phyloP scores from a whole-genome alignment of 2,113 vertebrate species.

The Cynocephalus volans region DNA sequence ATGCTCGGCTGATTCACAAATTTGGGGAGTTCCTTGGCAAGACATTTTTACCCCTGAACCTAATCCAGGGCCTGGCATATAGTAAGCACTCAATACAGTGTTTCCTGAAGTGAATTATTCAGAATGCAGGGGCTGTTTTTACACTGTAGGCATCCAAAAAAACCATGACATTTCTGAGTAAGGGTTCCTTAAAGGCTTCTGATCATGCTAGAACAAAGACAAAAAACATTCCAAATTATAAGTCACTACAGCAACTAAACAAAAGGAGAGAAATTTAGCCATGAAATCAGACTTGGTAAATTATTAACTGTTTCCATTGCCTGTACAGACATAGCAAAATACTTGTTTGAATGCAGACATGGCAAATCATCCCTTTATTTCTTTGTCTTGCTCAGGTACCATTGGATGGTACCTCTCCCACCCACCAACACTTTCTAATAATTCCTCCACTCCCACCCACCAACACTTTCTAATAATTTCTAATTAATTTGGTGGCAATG shows the following conservation, averaged over 20 bases:
- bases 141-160: not conserved
- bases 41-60: not conserved
- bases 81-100: not conserved
- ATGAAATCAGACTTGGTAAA: not conserved
- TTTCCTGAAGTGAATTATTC: constrained; percentile 47
- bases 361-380: not conserved
- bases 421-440: not conserved
- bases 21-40: not conserved
- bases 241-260: not conserved
- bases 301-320: not conserved
- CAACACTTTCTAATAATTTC: not conserved
- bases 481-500: not conserved
- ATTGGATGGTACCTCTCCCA: not conserved
- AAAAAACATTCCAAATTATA: not conserved
- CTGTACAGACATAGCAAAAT: not conserved
- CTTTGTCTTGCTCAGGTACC: not conserved
- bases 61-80: not conserved
- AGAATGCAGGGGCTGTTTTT: not conserved
- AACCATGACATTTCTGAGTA: not conserved
- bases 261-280: not conserved
- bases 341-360: not conserved
- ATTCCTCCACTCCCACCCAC: not conserved
- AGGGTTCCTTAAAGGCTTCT: not conserved
- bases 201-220: not conserved
- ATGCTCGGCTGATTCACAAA: not conserved